Base-by-base conservation (phyloP, 2,888 invertebrate genomes). In the Nymphalis urticae region DNA sequence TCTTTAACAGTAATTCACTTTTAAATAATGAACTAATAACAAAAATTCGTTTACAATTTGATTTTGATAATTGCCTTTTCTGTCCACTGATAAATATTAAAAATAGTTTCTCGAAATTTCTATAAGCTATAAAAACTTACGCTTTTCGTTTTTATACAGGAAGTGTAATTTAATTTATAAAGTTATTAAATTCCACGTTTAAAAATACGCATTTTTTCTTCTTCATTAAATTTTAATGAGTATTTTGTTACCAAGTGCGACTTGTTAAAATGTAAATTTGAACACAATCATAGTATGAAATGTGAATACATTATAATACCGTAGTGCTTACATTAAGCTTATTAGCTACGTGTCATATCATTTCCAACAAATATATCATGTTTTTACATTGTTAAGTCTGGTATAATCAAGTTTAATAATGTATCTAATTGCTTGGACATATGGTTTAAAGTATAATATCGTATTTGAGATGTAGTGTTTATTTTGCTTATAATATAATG, bases 291-390 rank as follows among this genome's bases (percentile, higher is more conserved):
- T 27, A 21, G 27, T 50, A 62, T 36, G n/a, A 51, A 32, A 19
- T n/a, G 60, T 36, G 47, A 69, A 58, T 64, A n/a, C 5, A 32
- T 32, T 64, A 17, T 65, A 62, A n/a, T 48, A 61, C 10, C 21
- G 36, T 21, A 48, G 56, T 62, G 36, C n/a, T 66, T 62, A 53
- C 47, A 64, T 36, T 13, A n/a, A 50, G 24, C 27, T 62, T 65
- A 64, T 62, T 58, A 56, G 47, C 50, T 62, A 5, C 65, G 62
- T 69, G 69, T 32, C 17, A 21, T 69, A 65, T 65, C 65, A 9
- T 13, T 58, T 19, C 27, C 50, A 42, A 42, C 17, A 19, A 64
- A 56, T 17, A 21, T 42, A 50, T n/a, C 13, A 51, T 56, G 21
- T 60, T 48, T 17, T 47, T 27, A 53, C 32, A 51, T 59, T 61